Base-by-base conservation (phyloP, 2,797 vertebrate species). In the Melanotaenia parkinsoni region DNA sequence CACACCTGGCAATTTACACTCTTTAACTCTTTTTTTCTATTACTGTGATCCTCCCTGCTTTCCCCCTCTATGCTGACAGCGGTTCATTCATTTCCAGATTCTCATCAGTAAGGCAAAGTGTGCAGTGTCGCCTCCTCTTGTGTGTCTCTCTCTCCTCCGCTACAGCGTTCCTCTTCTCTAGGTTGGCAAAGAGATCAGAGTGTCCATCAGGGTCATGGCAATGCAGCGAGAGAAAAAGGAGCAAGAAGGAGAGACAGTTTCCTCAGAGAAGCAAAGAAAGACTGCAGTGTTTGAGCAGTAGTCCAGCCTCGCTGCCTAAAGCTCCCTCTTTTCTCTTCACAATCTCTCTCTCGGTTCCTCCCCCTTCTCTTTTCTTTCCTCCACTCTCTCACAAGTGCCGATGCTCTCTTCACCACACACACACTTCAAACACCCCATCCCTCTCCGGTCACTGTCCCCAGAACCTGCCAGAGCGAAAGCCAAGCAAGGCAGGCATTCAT, bases 201-300 rank as follows among this genome's bases (percentile, higher is more conserved):
- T 87, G 83, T 90, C 89, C 88, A 63, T 64, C 56, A 51, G 84
- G 84, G 88, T 92, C 89, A 91, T 84, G 76, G 85, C 80, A 68
- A 63, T 71, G 69, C 67, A 66, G 70, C 63, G 2, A 61, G 51
- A 78, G 35, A 79, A 77, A 72, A 74, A 67, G n/a, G 20, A 81
- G 47, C 60, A 50, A 66, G 70, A 75, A 69, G 67, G 51, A 72
- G 72, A 79, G 76, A 77, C 50, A 18, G 89, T 88, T 91, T 89
- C 92, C 84, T 93, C 80, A 67, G 81, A 89, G 90, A 81, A 88
- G 86, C 87, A 66, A 81, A 90, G 90, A 91, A 90, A 92, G 88
- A 94, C 92, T 92, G 92, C 94, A 91, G 90, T 92, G 91, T 92
- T 89, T 86, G 86, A 94, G 88, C 86, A 84, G 78, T 87, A 83